These are phyloP conservation scores for Anomalospiza imberbis DNA, from an alignment of 2,797 vertebrate genomes.

Conservation along the genomic window DNA sequence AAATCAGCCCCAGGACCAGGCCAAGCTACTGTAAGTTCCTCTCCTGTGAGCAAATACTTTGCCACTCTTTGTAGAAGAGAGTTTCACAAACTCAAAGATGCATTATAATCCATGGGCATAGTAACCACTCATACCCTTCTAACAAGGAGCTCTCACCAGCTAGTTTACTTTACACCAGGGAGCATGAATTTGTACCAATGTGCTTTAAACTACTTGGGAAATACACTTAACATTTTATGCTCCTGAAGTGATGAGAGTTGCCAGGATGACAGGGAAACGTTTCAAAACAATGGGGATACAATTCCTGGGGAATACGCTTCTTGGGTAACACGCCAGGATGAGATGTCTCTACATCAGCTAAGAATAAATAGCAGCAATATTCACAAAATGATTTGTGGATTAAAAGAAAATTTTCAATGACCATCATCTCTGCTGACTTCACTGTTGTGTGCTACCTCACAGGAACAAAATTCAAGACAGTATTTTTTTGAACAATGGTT, in stretches of 20 bases:
- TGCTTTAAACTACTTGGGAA: neutral
- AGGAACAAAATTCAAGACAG: neutral
- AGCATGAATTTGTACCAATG: neutral
- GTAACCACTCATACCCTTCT: neutral
- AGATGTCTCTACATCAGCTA: neutral
- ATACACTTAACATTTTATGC: neutral
- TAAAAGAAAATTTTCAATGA: neutral
- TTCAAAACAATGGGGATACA: neutral
- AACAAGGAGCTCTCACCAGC: neutral
- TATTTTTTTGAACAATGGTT: neutral
- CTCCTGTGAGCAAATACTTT: neutral
- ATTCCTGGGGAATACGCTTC: neutral
- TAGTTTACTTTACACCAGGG: neutral
- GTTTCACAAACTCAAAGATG: neutral
- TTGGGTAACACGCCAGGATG: neutral
- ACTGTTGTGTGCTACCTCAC: neutral
- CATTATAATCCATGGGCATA: neutral
- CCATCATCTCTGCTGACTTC: neutral
- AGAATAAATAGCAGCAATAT: neutral
- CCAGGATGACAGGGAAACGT: neutral
- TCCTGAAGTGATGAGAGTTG: neutral
- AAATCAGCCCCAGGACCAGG: neutral
- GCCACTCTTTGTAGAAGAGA: neutral
- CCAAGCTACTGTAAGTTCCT: neutral
- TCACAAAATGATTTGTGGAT: neutral